phyloP scores from a whole-genome alignment of 2,797 vertebrate species.

The Aselliscus stoliczkanus region DNA sequence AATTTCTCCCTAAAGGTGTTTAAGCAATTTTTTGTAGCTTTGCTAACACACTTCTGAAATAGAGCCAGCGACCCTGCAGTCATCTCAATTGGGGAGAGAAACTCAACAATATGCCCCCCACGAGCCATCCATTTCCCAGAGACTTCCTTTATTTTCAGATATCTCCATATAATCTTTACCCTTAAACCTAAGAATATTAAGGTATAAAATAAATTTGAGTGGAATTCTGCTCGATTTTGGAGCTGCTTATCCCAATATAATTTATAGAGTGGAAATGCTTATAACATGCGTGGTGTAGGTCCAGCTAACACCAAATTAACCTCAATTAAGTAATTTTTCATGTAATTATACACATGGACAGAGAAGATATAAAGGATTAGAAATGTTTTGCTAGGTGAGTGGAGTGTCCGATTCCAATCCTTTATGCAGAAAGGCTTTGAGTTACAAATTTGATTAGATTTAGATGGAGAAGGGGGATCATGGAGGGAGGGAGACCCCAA shows the following conservation, averaged over 20 bases:
- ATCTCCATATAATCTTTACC: not conserved
- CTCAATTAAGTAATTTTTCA: constrained; percentile 35
- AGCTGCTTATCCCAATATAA: constrained; percentile 1
- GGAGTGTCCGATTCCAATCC: not conserved
- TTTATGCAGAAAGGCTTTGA: not conserved
- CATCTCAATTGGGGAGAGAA: not conserved
- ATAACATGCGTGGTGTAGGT: not conserved
- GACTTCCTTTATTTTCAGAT: not conserved
- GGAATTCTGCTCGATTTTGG: not conserved
- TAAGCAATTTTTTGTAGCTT: not conserved
- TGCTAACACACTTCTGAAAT: not conserved
- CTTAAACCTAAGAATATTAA: constrained; percentile 6
- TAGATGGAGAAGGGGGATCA: not conserved
- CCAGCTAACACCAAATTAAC: constrained; percentile 33
- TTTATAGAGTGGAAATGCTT: not conserved
- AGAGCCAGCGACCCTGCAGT: not conserved
- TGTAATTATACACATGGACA: not conserved
- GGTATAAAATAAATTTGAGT: not conserved
- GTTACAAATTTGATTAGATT: not conserved
- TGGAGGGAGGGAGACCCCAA: not conserved
- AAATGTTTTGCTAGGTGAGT: not conserved
- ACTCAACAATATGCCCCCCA: not conserved
- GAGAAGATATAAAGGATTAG: not conserved
- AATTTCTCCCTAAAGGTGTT: not conserved
- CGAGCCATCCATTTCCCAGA: not conserved